Percentiles rank a stretch among this genome's conserved stretches.
Evolutionary conservation across 2,113 vertebrate genomes (phyloP).

Genomic region (Polyodon spathula): DNA sequence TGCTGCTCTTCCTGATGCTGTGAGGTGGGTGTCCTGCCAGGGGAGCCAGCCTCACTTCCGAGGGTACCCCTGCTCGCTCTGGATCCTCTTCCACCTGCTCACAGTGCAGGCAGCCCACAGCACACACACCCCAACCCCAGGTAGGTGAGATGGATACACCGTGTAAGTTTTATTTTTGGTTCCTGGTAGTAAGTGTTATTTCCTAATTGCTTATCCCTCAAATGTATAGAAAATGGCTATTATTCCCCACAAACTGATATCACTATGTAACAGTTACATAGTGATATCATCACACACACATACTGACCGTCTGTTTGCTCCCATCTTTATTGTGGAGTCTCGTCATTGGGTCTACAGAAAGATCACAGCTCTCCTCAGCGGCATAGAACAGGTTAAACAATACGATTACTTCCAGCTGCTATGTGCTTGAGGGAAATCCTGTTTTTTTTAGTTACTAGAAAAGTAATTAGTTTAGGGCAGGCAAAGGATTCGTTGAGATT

Average conservation of each 20-base stretch:
- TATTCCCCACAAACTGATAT: too few relatives aligned
- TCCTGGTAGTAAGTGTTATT: too few relatives aligned
- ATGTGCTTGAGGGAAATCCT: slow-evolving; percentile 1
- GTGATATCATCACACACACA: too few relatives aligned
- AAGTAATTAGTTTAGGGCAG: slow-evolving; percentile 44
- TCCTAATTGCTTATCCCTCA: too few relatives aligned
- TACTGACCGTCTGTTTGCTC: too few relatives aligned
- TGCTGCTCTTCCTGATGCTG: slow-evolving; percentile 48
- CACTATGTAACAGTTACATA: too few relatives aligned
- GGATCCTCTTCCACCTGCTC: slow-evolving; percentile 83
- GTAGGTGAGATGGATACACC: slow-evolving; percentile 28
- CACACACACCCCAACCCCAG: slow-evolving; percentile 18
- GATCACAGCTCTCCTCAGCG: too few relatives aligned
- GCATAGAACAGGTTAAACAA: neutral
- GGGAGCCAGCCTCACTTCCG: slow-evolving; percentile 69
- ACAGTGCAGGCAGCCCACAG: slow-evolving; percentile 62
- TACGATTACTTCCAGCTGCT: neutral
- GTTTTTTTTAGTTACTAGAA: slow-evolving; percentile 26
- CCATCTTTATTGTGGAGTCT: too few relatives aligned
- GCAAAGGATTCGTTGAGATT: slow-evolving; percentile 56
- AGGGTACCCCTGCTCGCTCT: slow-evolving; percentile 79
- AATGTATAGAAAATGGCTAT: too few relatives aligned
- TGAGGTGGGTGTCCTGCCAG: slow-evolving; percentile 79
- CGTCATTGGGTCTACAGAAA: too few relatives aligned
- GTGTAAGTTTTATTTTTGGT: too few relatives aligned